phyloP scores from a whole-genome alignment of 2,113 vertebrate species.

The Amphiprion percula region DNA sequence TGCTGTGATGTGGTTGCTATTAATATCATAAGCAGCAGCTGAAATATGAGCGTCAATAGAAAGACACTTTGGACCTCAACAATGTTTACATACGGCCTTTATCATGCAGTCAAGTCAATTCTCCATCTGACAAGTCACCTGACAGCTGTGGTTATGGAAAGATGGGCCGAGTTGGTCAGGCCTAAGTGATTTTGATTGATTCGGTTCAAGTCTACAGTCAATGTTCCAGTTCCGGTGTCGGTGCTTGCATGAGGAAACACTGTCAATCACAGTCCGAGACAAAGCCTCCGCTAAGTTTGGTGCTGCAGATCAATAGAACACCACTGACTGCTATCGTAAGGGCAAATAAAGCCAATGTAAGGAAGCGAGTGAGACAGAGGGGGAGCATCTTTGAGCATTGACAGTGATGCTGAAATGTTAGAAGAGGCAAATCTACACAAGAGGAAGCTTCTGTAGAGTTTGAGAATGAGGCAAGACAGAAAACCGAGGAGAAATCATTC shows the following conservation, averaged over 20 bases:
- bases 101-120: conserved; percentile 44
- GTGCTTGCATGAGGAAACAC: conserved; percentile 12
- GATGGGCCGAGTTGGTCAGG: conserved; percentile 35
- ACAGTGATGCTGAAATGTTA: conserved; percentile 15
- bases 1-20: not conserved
- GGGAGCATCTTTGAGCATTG: conserved; percentile 15
- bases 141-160: conserved; percentile 48
- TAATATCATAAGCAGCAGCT: not conserved
- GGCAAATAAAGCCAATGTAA: conserved; percentile 44
- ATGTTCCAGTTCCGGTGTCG: conserved; percentile 52
- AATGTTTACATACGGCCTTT: conserved; percentile 18
- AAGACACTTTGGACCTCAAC: not conserved
- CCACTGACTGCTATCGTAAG: conserved; percentile 38
- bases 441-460: not conserved
- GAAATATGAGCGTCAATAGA: not conserved
- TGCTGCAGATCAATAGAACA: conserved; percentile 62
- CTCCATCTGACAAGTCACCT: conserved; percentile 47
- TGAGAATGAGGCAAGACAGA: not conserved
- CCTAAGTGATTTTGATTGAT: conserved; percentile 69
- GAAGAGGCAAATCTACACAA: not conserved
- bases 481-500: not conserved
- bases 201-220: conserved; percentile 52
- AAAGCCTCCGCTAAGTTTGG: conserved; percentile 28
- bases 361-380: conserved; percentile 39
- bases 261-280: conserved; percentile 62